Percentiles rank a stretch among this genome's conserved stretches.
phyloP scores from a whole-genome alignment of 2,888 invertebrate genomes.

The Epistrophe grossulariae region DNA sequence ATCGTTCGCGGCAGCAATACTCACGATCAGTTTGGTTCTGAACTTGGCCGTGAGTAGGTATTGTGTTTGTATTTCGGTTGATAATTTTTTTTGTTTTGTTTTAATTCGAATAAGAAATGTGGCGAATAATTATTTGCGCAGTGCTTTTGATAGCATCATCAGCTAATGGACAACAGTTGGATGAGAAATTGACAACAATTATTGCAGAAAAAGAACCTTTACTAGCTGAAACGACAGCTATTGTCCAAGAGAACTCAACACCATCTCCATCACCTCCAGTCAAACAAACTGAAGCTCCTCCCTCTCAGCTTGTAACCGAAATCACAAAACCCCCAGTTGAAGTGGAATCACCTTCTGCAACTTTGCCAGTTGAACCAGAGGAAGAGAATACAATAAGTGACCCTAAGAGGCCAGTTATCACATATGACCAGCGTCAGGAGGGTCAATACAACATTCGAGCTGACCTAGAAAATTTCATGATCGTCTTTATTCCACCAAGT shows the following conservation, averaged over 20 bases:
- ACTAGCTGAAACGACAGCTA: conserved; percentile 6
- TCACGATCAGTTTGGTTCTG: conserved; percentile 73
- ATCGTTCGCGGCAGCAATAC: conserved; percentile 58
- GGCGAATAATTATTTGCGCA: conserved; percentile 72
- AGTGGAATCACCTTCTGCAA: conserved; percentile 32
- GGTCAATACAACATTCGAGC: conserved; percentile 90
- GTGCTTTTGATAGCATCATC: conserved; percentile 49
- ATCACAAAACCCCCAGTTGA: conserved; percentile 54
- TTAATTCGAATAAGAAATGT: conserved; percentile 41
- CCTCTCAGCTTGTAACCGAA: conserved; percentile 33
- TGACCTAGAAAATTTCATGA: conserved; percentile 89
- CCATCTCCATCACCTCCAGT: conserved; percentile 9
- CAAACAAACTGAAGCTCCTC: conserved; percentile 37
- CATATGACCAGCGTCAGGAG: conserved; percentile 89
- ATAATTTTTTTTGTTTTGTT: conserved; percentile 1
- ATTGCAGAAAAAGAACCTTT: conserved; percentile 53
- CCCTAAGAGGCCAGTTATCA: conserved; percentile 79
- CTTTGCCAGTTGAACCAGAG: conserved; percentile 16
- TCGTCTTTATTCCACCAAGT: conserved; percentile 87
- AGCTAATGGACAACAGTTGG: conserved; percentile 44
- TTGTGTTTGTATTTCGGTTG: conserved; percentile 46
- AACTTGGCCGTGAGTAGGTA: conserved; percentile 75
- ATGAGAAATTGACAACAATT: conserved; percentile 44
- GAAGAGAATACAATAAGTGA: conserved; percentile 36
- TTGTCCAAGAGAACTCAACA: conserved; percentile 50